Evolutionary conservation across 2,113 vertebrate genomes (phyloP).

Genomic region (Epinephelus fuscoguttatus): DNA sequence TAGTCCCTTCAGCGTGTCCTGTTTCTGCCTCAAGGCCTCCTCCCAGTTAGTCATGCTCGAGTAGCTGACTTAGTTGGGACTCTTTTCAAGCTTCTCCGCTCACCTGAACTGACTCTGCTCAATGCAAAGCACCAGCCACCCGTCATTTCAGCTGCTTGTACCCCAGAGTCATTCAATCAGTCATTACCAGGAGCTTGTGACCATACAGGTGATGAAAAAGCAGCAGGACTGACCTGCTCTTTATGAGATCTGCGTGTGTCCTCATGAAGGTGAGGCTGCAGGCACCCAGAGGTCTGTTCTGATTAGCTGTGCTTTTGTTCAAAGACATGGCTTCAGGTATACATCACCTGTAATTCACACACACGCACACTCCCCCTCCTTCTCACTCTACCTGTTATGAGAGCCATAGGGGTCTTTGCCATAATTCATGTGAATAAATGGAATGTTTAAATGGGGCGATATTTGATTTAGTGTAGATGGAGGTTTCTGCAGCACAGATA

Average conservation of each 20-base stretch:
- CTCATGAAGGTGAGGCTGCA: conserved; percentile 54
- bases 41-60: too few relatives aligned
- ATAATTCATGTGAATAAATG: conserved; percentile 75
- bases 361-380: neutral
- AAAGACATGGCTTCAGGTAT: conserved; percentile 52
- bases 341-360: conserved; percentile 46
- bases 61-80: too few relatives aligned
- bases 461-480: conserved; percentile 70
- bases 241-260: neutral
- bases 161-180: conserved; percentile 20
- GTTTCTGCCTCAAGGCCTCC: too few relatives aligned
- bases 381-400: conserved; percentile 2
- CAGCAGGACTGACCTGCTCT: conserved; percentile 7
- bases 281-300: conserved; percentile 44
- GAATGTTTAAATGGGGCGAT: conserved; percentile 60
- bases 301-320: conserved; percentile 55
- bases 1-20: too few relatives aligned
- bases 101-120: neutral
- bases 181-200: conserved; percentile 18
- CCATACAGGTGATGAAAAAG: conserved; percentile 19
- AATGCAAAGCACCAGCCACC: neutral
- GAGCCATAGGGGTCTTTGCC: conserved; percentile 45
- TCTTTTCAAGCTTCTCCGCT: too few relatives aligned
- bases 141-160: neutral
- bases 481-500: conserved; percentile 63